Base-by-base conservation (phyloP, 2,888 invertebrate species). In the Drosophila aldrichi region DNA sequence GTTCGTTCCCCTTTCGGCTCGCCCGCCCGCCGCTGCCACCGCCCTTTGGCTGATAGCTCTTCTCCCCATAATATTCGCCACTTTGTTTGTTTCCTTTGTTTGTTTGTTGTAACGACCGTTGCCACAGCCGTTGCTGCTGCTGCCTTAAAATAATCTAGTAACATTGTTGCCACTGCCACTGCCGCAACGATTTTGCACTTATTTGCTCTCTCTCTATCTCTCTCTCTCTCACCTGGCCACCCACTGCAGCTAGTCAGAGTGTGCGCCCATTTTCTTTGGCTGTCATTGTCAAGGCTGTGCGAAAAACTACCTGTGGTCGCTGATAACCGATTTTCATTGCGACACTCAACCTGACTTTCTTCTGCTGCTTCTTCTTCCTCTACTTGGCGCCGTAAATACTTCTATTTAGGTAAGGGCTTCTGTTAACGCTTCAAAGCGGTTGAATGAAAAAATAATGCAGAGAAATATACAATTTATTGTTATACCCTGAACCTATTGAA, bases 21-120 rank as follows among this genome's bases (percentile, higher is more conserved):
- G 6, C 46, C 20, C 9, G 29, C 29, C 44, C 1, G 8, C 44
- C 1, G 8, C 14, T 8, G 43, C 32, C 46, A 12, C 68, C 46
- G 12, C 68, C 59, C 66, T 22, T 38, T 49, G 51, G 38, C 51
- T 75, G 66, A 77, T 64, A n/a, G 76, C 79, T 65, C 66, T 71
- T 54, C 61, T 71, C 43, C 67, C 64, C 67, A 76, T 64, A 64
- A 76, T 80, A 71, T 75, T 79, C 48, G 76, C 80, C 61, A 58
- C 76, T 77, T 79, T 77, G 82, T 83, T 83, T 83, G 89, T 86
- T 88, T 82, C 66, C 78, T 84, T 88, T 89, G 87, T 89, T 86
- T 86, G 84, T 74, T 81, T 86, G 83, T 76, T 88, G 87, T 86
- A 86, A 88, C 89, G 73, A 76, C 61, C 70, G 79, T 72, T 77